phyloP scores from a whole-genome alignment of 2,888 invertebrate genomes.

The Acanthosepion esculentum region DNA sequence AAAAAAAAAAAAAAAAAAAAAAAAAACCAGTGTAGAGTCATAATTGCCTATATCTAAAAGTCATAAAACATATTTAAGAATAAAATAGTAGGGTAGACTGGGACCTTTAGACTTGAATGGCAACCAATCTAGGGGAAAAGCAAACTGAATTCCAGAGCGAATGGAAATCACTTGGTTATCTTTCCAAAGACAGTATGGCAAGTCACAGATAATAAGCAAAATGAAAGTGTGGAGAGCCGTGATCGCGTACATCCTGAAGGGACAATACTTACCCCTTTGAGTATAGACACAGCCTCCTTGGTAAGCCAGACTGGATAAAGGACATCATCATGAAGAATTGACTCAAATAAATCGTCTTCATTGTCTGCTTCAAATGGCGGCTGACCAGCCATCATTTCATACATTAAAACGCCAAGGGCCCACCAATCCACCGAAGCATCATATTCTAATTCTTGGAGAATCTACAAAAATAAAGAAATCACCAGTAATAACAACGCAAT shows the following conservation, averaged over 20 bases:
- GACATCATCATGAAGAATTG: conserved; percentile 98
- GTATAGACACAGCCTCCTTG: conserved; percentile 90
- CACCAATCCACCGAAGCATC: conserved; percentile 82
- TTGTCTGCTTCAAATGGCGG: conserved; percentile 99
- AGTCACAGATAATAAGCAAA: too few species aligned
- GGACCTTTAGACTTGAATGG: too few species aligned
- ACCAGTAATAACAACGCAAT: background rate
- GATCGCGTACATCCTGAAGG: too few species aligned
- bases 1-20: too few species aligned
- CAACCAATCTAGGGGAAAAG: too few species aligned
- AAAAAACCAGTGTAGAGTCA: too few species aligned
- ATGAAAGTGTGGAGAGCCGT: too few species aligned
- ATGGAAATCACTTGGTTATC: too few species aligned
- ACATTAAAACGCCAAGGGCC: conserved; percentile 98
- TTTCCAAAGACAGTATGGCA: too few species aligned
- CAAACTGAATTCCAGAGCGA: background rate
- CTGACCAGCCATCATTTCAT: conserved; percentile 99
- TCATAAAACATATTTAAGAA: too few species aligned
- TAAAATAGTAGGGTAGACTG: too few species aligned
- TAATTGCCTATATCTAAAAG: too few species aligned
- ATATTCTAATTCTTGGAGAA: conserved; percentile 90
- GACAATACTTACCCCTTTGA: conserved; percentile 81
- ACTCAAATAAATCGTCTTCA: conserved; percentile 99
- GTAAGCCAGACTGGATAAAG: conserved; percentile 97
- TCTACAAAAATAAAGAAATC: conserved; percentile 76